Percentiles rank a stretch among this genome's conserved stretches.
These are phyloP conservation scores for Cygnus olor DNA, from an alignment of 2,797 vertebrate species.

Conservation along the genomic window DNA sequence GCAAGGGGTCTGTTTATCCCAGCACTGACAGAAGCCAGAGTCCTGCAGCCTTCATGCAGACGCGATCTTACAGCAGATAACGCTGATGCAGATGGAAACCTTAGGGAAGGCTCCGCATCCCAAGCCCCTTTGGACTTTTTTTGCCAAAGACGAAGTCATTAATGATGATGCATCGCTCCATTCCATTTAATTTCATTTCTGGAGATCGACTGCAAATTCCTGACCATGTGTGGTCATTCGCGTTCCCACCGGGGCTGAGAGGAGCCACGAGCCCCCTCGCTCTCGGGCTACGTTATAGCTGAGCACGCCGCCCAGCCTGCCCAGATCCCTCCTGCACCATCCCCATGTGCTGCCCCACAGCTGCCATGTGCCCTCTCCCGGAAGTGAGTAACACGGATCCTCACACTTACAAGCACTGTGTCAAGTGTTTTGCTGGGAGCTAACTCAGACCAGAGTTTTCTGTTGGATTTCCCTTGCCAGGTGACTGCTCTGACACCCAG, in stretches of 20 bases:
- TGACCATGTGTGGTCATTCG: neutral
- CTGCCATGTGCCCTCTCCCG: neutral
- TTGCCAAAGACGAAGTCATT: neutral
- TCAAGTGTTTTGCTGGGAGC: neutral
- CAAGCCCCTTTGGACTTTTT: neutral
- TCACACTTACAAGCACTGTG: neutral
- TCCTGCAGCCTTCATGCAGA: neutral
- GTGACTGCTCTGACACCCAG: neutral
- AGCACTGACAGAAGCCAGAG: slow-evolving; percentile 37
- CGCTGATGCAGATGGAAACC: neutral
- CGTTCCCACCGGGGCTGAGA: neutral
- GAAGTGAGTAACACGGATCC: fast-evolving
- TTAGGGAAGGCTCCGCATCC: neutral
- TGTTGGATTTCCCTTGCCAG: neutral
- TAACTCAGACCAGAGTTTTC: neutral
- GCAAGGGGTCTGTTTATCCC: slow-evolving; percentile 49
- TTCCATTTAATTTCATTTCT: neutral
- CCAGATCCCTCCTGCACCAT: neutral
- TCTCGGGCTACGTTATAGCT: neutral
- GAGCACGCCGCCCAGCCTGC: neutral
- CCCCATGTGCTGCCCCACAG: neutral
- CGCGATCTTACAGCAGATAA: neutral
- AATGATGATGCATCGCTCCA: neutral
- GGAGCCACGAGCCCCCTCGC: neutral
- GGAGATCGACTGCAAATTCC: neutral